Base-by-base conservation (phyloP, 2,797 vertebrate genomes). In the Craterocephalus amniculus region DNA sequence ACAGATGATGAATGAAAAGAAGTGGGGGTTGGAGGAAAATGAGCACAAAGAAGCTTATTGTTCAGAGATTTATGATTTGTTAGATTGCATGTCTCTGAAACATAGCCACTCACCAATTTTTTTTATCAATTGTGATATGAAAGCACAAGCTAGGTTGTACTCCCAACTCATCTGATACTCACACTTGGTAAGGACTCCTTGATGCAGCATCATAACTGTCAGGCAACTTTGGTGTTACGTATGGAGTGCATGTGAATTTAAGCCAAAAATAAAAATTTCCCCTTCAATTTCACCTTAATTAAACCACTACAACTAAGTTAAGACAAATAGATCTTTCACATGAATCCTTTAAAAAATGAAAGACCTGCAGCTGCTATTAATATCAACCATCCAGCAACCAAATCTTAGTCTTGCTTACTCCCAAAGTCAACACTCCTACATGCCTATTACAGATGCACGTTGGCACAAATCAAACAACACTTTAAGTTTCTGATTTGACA, bases 31-130 rank as follows among this genome's bases (percentile, higher is more conserved):
- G 58, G 62, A 72, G 49, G 67, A 57, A 56, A 43, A 61, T 27
- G 66, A 67, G 57, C 43, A 71, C 59, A 76, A 85, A 87, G 79
- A 65, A 86, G 78, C 70, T 84, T 72, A 79, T 34, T 22, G 64
- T 65, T 74, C 43, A 67, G 74, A 45, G 35, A 31, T 35, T 35
- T 56, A 74, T n/a, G 48, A 43, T 57, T 54, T 63, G 31, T 58
- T 62, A 55, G 65, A 31, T 63, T 70, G 58, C 63, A 34, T 12
- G 43, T 52, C 35, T 55, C 45, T 51, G 57, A 48, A 20, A 24
- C 67, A 68, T 8, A 64, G 69, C 56, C 72, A 67, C 51, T 55
- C 45, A 58, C 59, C 45, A 49, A 32, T 48, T 34, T 58, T 70
- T 71, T 61, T 58, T 49, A 58, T 58, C 58, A 58, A 48, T 67